Evolutionary conservation across 2,113 vertebrate species (phyloP), one percentile per base, ranked within the genome.

Genomic region (Corythoichthys haematopterus): DNA sequence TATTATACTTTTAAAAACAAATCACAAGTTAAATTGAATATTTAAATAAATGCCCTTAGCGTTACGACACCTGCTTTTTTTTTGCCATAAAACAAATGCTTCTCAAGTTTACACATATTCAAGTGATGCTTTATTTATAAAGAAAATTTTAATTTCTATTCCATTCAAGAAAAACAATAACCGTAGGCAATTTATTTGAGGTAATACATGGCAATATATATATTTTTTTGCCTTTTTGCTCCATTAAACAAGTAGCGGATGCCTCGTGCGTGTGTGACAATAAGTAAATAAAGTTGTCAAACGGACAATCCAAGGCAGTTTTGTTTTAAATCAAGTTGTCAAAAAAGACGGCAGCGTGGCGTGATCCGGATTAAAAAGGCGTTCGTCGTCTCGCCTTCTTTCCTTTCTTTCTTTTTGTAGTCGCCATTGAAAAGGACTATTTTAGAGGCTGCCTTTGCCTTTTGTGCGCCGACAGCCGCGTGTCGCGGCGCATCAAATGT

Each of bases 381-480:
- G 16, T 65, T 65, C 40, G 61, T 63, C 61, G 28, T 36, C 13
- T 57, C 55, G 36, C 72, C 62, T 66, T 80, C 74, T 75, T 33
- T 47, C 37, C 3, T 71, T 70, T 71, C 80, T 69, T 71, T 68
- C 70, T 80, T 76, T 66, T 75, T 76, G 82, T 66, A 83, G 85
- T 75, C 82, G 36, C 14, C 62, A 33, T 20, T 35, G 11, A 64
- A 43, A 48, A 16, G 45, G 78, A 80, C 78, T 66, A 43, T 16
- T 60, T 69, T 35, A 36, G 55, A 14, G 65, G 47, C 72, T 28
- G 13, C 48, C 69, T 85, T 87, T 84, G 13, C 46, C 71, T 85
- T 87, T 84, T 83, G 75, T 82, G 79, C 89, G 90, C 88, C 84
- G 85, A 86, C 90, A 90, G 91, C 91, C 92, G 92, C 85, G 85